Base-by-base conservation (phyloP, 2,888 invertebrate species). In the Polyploca ridens region DNA sequence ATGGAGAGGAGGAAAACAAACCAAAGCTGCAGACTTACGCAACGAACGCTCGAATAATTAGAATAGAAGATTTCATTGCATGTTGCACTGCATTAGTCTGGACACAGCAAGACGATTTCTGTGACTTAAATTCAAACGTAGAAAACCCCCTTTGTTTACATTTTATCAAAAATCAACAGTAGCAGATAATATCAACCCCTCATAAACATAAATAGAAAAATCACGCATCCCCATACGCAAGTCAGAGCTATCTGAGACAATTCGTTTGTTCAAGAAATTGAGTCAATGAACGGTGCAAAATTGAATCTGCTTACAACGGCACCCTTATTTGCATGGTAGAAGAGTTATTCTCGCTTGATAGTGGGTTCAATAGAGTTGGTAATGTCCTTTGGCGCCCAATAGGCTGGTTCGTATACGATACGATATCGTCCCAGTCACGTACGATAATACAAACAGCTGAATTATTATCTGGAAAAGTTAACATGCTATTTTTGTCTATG, bases 231-330 rank as follows among this genome's bases (percentile, higher is more conserved):
- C 61, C 27, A 27, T 41, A 61, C 61, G 19, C 41, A 59, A 68
- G 63, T 65, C 63, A 60, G 70, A 66, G 62, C 71, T 75, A 75
- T 75, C 70, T 62, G 69, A 68, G 70, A 69, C 79, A 74, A 76
- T 78, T 76, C 81, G 81, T 83, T 83, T 83, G 83, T 76, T 75
- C 77, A 83, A 83, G 82, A 83, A 80, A 83, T 83, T 83, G 83
- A 83, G 77, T 78, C 83, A 82, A 83, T 82, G 83, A 83, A 74
- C 72, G 65, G 33, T 64, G 59, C 83, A 68, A 75, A 68, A 3
- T 49, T 73, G 60, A 5, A 11, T 63, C 16, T 62, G 13, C 75
- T 44, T 11, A n/a, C 54, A 0, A 0, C 1, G 5, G 14, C 16
- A 49, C 33, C 58, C 63, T 60, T 73, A 61, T 44, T 27, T 4